A percentile compares a stretch with the other conserved stretches of the same genome.
These are phyloP conservation scores for Hemicrepidius hirtus DNA, from an alignment of 2,888 invertebrate species.

Conservation along the genomic window DNA sequence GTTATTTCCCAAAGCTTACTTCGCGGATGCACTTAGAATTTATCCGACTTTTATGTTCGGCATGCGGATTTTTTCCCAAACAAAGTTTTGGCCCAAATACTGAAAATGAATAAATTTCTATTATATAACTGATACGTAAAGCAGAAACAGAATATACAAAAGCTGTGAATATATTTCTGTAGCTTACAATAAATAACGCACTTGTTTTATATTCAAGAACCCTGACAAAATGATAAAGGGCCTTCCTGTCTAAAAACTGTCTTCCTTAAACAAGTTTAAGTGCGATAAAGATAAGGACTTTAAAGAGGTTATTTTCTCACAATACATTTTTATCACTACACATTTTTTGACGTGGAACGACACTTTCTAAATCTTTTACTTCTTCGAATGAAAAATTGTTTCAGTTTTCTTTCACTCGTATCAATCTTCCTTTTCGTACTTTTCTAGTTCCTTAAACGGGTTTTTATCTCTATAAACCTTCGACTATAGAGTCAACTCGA, in stretches of 20 bases:
- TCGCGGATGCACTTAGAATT: slow-evolving; percentile 12
- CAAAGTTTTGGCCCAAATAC: neutral
- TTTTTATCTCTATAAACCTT: neutral
- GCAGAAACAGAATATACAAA: slow-evolving; percentile 9
- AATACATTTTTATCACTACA: slow-evolving; percentile 54
- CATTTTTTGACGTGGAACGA: slow-evolving; percentile 52
- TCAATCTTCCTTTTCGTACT: slow-evolving; percentile 43
- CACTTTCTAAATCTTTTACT: slow-evolving; percentile 53
- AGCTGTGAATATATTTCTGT: slow-evolving; percentile 30
- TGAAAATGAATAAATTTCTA: slow-evolving; percentile 13
- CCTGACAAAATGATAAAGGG: slow-evolving; percentile 60
- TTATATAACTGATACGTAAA: neutral
- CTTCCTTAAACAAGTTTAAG: slow-evolving; percentile 61
- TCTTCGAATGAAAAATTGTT: slow-evolving; percentile 53
- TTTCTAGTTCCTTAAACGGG: slow-evolving; percentile 29
- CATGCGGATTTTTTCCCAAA: neutral
- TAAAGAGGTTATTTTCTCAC: slow-evolving; percentile 54
- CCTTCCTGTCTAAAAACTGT: slow-evolving; percentile 58
- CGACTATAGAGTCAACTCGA: too few species aligned
- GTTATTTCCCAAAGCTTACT: neutral
- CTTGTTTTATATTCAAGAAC: slow-evolving; percentile 54
- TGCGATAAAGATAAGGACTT: slow-evolving; percentile 60
- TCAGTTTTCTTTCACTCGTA: slow-evolving; percentile 47
- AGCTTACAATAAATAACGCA: slow-evolving; percentile 54
- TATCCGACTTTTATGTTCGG: slow-evolving; percentile 26